Base-by-base conservation (phyloP, 1,140 invertebrate genomes). In the Scaptomyza montana region DNA sequence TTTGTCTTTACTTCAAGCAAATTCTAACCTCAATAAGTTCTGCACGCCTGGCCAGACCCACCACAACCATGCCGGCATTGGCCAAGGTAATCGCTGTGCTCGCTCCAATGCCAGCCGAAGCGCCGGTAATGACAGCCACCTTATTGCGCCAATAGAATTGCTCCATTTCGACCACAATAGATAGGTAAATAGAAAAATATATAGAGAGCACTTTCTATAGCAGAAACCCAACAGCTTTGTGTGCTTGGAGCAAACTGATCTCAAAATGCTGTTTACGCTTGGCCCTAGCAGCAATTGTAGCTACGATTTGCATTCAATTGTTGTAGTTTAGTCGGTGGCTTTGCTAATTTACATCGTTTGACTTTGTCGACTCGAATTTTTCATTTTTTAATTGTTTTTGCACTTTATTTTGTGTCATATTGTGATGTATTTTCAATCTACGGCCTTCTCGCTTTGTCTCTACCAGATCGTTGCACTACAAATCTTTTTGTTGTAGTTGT, bases 41-140 rank as follows among this genome's bases (percentile, higher is more conserved):
- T 2, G 92, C 85, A 41, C 93, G 93, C 47, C 94, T 86, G 2
- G 94, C 94, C 50, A 95, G 92, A 3, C 94, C 95, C 13, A 95
- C 91, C 2, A 95, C 94, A 55, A 92, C 36, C 92, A 95, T 93
- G 6, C 94, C 94, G 6, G 93, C 75, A 67, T 93, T 92, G 13
- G 93, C 93, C 47, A 95, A 85, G 2, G 74, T 61, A 54, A 92
- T 47, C 10, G 89, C 93, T 57, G 90, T 92, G 50, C 84, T 81
- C 5, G 93, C 93, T 3, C 95, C 95, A 36, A 95, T 95, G 2
- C 94, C 95, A 12, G 91, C 91, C n/a, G 94, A 95, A 2, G 95
- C 94, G 30, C 94, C 95, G 0, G 95, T 95, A 0, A 96, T 93
- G 16, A 95, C 91, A 1, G 94, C 95, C 33, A 95, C 93, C 69